A percentile compares a stretch with the other conserved stretches of the same genome.
Conservation (phyloP, 1,140 invertebrate genomes). For the Drosophila serrata region DNA sequence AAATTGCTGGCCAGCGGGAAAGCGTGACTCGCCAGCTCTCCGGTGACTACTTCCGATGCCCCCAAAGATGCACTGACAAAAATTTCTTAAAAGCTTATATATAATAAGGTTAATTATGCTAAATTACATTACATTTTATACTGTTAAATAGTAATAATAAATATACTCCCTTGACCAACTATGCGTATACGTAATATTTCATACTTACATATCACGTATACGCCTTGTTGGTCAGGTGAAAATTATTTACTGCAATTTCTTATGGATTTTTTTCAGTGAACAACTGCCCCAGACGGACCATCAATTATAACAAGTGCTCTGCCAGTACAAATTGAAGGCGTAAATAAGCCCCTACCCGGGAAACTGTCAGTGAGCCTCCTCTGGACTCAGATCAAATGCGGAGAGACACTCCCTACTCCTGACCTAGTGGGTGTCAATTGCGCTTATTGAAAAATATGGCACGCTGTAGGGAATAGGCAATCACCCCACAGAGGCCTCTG, state of each 20-base stretch:
- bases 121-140: too few relatives aligned
- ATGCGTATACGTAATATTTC: background rate
- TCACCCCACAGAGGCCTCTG: conserved; percentile 13
- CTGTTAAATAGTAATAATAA: background rate
- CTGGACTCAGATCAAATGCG: conserved; percentile 14
- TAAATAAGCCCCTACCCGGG: conserved; percentile 59
- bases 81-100: background rate
- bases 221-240: background rate
- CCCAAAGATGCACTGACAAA: conserved; percentile 15
- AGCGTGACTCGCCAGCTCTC: conserved; percentile 27
- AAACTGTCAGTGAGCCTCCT: conserved; percentile 15
- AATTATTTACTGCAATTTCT: too few relatives aligned
- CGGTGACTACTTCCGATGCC: conserved; percentile 2
- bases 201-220: background rate
- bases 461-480: conserved; percentile 32
- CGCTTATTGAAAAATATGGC: conserved; percentile 72
- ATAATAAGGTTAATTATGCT: background rate
- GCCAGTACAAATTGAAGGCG: conserved; percentile 70
- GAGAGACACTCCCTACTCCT: background rate
- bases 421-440: conserved; percentile 56
- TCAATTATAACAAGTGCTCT: conserved; percentile 74
- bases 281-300: conserved; percentile 38
- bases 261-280: background rate
- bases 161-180: background rate
- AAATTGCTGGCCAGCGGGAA: conserved; percentile 63